Conservation (phyloP, 2,888 invertebrate species). For the Siphlonurus alternatus region DNA sequence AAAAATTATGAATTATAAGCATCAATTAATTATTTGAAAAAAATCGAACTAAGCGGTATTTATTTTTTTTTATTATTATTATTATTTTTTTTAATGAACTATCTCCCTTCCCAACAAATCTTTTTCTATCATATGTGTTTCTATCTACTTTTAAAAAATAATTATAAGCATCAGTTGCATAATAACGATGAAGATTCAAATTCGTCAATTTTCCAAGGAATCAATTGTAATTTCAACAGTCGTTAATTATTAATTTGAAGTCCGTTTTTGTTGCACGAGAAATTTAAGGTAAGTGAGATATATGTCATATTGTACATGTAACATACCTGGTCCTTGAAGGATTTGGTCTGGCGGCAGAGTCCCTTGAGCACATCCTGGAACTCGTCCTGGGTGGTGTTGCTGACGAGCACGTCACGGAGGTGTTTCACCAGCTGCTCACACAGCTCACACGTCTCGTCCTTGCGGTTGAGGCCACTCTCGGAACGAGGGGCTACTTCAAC, state of each 20-base stretch:
- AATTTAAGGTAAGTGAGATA: not conserved
- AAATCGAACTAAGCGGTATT: too few relatives aligned
- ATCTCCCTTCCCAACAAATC: too few relatives aligned
- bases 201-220: conserved; percentile 4
- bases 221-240: conserved; percentile 3
- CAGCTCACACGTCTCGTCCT: conserved; percentile 64
- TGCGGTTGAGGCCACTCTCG: conserved; percentile 16
- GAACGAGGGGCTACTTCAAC: conserved; percentile 13
- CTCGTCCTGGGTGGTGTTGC: conserved; percentile 71
- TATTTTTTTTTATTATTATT: too few relatives aligned
- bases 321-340: conserved; percentile 44
- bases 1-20: too few relatives aligned
- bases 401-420: conserved; percentile 57
- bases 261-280: not conserved
- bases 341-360: conserved; percentile 56
- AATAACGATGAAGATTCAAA: conserved; percentile 8
- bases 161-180: too few relatives aligned
- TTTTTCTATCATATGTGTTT: too few relatives aligned
- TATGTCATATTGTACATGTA: not conserved
- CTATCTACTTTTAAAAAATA: too few relatives aligned
- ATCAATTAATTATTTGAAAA: too few relatives aligned
- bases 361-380: conserved; percentile 58
- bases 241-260: not conserved
- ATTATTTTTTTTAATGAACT: too few relatives aligned
- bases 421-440: conserved; percentile 70